These are phyloP conservation scores for Melozone crissalis DNA, from an alignment of 2,113 vertebrate genomes.

Conservation along the genomic window DNA sequence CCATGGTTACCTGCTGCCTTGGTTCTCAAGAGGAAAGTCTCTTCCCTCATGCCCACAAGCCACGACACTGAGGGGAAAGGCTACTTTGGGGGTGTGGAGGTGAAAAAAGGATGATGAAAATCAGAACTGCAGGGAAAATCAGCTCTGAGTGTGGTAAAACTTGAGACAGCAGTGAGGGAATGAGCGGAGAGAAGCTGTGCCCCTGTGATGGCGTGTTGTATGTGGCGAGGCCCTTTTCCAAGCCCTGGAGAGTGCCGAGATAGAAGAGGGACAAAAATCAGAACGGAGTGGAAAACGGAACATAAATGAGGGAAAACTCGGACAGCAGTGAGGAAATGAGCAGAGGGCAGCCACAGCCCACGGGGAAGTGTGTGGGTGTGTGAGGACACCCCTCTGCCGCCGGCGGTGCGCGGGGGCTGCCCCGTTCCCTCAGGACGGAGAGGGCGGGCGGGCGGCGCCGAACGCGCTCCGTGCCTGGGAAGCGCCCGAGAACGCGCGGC, in stretches of 20 bases:
- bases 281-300: neutral
- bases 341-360: neutral
- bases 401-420: neutral
- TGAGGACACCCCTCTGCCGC: neutral
- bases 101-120: neutral
- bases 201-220: rapidly evolving
- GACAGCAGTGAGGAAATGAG: neutral
- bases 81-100: rapidly evolving
- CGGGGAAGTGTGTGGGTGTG: neutral
- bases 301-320: neutral
- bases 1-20: neutral
- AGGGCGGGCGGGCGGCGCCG: neutral
- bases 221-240: neutral
- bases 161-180: neutral
- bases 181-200: neutral
- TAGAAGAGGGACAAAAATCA: neutral
- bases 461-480: neutral
- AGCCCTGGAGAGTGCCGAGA: rapidly evolving
- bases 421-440: neutral
- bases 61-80: neutral
- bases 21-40: neutral
- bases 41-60: rapidly evolving
- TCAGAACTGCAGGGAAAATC: neutral
- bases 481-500: neutral
- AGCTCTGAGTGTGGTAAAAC: neutral